Conservation (phyloP, 37 sponge, comb jelly and placozoan genomes). For the Beroe forskalii region DNA sequence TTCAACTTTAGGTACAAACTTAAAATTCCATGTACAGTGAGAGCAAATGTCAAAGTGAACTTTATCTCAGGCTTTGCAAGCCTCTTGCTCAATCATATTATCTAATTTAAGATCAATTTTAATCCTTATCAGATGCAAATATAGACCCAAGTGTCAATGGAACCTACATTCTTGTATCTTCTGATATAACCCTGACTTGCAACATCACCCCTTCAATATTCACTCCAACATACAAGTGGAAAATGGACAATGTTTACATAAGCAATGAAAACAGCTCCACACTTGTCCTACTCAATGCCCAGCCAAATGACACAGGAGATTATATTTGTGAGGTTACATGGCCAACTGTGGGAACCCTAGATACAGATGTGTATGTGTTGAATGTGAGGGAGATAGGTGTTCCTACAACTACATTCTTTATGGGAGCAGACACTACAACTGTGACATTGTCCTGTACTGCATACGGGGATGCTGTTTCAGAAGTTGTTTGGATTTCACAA, state of each 20-base stretch:
- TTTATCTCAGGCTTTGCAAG: no score
- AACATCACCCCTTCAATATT: not conserved
- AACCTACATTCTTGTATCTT: not conserved
- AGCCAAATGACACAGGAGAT: not conserved
- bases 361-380: not conserved
- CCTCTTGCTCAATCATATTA: no score
- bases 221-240: not conserved
- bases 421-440: not conserved
- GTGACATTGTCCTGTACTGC: conserved; percentile 19
- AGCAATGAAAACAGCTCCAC: not conserved
- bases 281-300: not conserved
- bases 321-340: conserved; percentile 3
- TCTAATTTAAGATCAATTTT: no score
- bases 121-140: not conserved
- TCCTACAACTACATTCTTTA: not conserved
- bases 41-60: no score
- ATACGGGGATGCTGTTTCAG: not conserved
- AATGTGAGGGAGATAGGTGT: not conserved
- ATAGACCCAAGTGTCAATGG: not conserved
- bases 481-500: not conserved
- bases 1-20: no score
- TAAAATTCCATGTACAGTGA: no score
- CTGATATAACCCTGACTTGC: not conserved
- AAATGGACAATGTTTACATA: not conserved
- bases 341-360: not conserved